Evolutionary conservation across 2,888 invertebrate genomes (phyloP), one percentile per base, ranked within the genome.

Genomic region (Nemotelus pantherinus): DNA sequence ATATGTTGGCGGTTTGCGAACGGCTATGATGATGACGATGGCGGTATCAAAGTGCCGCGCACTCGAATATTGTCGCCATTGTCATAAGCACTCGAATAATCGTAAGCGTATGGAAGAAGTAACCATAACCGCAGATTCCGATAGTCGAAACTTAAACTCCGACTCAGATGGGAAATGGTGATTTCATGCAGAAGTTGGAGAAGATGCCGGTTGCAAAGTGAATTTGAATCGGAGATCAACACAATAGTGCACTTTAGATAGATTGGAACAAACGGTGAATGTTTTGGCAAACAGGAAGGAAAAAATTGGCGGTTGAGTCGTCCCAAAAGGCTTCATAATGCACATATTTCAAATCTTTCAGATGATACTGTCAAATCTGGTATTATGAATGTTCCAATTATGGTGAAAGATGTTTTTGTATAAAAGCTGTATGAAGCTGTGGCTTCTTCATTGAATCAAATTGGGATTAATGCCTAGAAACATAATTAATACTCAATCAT

Each of bases 181-280:
- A 25, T 25, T 25, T 25, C 25, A 25, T 25, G 25, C 25, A 25
- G 25, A 25, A 25, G 25, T 25, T 25, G 25, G 25, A 25, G 25
- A 25, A 25, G 25, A 25, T 25, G 25, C 25, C 25, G 45, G 47
- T 65, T 65, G 47, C 47, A 10, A 47, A 65, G 39, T 43, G 63
- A 45, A 65, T 65, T 47, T 65, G 43, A 43, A 65, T 65, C 65
- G 44, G 65, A 65, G 65, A 65, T 65, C 41, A 5, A 47, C 65
- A 65, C 65, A 65, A 65, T 65, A 65, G 10, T n/a, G n/a, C n/a
- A 65, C 47, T 65, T 65, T 45, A 65, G 65, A 65, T 65, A 65
- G 44, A 47, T 45, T 47, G 65, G 45, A 43, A 53, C 6, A 6
- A 53, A 63, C 63, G 25, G 25, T 25, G 25, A 25, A 25, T 25